These are phyloP conservation scores for Brachionus rotundiformis DNA, from an alignment of 1,140 invertebrate species.

Conservation along the genomic window DNA sequence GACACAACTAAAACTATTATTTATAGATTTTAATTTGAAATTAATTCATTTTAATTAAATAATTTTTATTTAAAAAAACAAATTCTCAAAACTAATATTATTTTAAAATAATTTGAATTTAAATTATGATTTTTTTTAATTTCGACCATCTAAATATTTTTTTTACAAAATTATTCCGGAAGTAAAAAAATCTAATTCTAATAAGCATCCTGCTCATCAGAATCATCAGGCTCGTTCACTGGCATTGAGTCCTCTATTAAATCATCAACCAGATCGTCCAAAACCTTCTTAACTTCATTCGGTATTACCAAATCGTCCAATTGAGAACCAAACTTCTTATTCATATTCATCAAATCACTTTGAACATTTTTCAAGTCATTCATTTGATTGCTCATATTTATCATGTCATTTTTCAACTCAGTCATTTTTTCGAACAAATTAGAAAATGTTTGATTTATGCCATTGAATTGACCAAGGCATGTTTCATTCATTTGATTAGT, in stretches of 20 bases:
- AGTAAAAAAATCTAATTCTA: not conserved
- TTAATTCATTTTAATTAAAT: too few species aligned
- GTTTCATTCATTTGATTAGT: not conserved
- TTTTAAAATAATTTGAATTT: too few species aligned
- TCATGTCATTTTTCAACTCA: conserved; percentile 12
- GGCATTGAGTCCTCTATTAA: conserved; percentile 31
- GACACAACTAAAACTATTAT: too few species aligned
- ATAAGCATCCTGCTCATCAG: not conserved
- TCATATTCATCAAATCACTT: not conserved
- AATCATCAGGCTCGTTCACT: not conserved
- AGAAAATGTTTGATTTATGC: conserved; percentile 1
- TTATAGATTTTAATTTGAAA: too few species aligned
- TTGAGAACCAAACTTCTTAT: not conserved
- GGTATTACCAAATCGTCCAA: conserved; percentile 2
- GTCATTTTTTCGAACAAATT: conserved; percentile 22
- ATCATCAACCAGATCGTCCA: conserved; percentile 18
- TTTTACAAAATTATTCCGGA: not conserved
- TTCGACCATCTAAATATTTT: not conserved
- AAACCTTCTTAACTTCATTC: not conserved
- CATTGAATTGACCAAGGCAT: not conserved
- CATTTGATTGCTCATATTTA: not conserved
- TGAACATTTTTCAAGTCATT: not conserved
- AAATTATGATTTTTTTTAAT: too few species aligned
- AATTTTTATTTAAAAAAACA: too few species aligned
- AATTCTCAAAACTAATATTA: too few species aligned